Conservation (phyloP, 2,113 vertebrate species). For the Psittacula cyanocephala region DNA sequence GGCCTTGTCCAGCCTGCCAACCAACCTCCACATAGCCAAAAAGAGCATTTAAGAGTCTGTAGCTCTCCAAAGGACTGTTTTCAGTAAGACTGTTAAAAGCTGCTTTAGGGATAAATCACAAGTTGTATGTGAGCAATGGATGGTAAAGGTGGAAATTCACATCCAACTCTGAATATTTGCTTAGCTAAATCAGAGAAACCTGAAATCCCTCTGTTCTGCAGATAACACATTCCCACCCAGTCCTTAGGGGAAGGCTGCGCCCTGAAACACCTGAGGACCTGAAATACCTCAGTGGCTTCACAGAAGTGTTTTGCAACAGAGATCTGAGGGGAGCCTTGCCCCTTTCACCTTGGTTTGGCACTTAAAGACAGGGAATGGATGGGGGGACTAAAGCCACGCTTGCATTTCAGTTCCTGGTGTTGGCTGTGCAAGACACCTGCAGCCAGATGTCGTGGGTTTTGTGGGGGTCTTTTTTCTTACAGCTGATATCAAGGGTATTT, state of each 20-base stretch:
- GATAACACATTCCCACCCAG: not conserved
- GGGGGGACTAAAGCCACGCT: constrained; percentile 32
- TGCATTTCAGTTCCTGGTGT: constrained; percentile 29
- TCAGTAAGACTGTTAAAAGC: not conserved
- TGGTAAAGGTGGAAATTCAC: not conserved
- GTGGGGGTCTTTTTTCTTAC: not conserved
- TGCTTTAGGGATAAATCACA: not conserved
- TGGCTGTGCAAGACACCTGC: constrained; percentile 34
- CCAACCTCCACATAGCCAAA: not conserved
- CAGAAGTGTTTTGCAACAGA: not conserved
- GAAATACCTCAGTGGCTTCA: not conserved
- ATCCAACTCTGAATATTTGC: not conserved
- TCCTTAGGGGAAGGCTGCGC: not conserved
- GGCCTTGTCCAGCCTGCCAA: not conserved
- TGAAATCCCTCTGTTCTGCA: not conserved
- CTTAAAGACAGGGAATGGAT: not conserved
- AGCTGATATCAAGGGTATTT: constrained; percentile 57
- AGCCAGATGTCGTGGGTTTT: constrained; percentile 31
- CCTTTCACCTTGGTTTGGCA: not conserved
- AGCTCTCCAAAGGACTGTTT: constrained; percentile 2
- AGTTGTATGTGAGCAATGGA: not conserved
- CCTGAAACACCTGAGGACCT: not conserved
- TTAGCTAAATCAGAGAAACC: not conserved
- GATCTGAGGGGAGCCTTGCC: not conserved
- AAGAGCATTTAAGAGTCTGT: not conserved